These are phyloP conservation scores for Dimorphilus gyrociliatus DNA, from an alignment of 2,888 invertebrate genomes.

Conservation along the genomic window DNA sequence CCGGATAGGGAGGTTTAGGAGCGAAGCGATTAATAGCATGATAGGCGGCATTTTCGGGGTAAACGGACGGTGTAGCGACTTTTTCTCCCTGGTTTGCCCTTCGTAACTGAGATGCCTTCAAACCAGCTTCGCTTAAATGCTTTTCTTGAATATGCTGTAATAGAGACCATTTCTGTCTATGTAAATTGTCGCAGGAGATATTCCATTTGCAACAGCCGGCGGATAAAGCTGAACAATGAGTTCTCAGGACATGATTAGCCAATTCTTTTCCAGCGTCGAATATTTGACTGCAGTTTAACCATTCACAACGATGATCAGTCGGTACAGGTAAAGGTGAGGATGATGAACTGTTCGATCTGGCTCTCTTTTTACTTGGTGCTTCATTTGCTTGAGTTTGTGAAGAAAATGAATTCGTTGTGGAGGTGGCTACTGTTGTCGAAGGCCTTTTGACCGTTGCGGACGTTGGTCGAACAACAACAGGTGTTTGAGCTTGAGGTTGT, in stretches of 20 bases:
- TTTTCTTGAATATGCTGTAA: constrained; percentile 70
- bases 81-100: constrained; percentile 44
- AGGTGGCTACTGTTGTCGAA: no score
- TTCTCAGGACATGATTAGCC: constrained; percentile 1
- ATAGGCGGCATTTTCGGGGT: constrained; percentile 83
- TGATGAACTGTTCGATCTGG: no score
- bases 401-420: no score
- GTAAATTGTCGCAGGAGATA: constrained; percentile 57
- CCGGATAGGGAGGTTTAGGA: constrained; percentile 39
- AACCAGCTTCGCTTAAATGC: constrained; percentile 64
- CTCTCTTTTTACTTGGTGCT: no score
- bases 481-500: no score
- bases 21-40: constrained; percentile 93
- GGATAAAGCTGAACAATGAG: constrained; percentile 31
- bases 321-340: no score
- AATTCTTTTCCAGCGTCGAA: no score
- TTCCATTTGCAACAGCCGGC: constrained; percentile 74
- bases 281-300: no score
- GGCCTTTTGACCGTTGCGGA: no score
- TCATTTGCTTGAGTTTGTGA: no score
- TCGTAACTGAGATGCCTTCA: constrained; percentile 50
- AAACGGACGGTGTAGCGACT: constrained; percentile 64
- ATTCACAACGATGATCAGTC: no score
- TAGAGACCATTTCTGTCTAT: constrained; percentile 74
- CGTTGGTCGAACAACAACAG: no score